Evolutionary conservation across 2,797 vertebrate genomes (phyloP).

Genomic region (Peromyscus aztecus): DNA sequence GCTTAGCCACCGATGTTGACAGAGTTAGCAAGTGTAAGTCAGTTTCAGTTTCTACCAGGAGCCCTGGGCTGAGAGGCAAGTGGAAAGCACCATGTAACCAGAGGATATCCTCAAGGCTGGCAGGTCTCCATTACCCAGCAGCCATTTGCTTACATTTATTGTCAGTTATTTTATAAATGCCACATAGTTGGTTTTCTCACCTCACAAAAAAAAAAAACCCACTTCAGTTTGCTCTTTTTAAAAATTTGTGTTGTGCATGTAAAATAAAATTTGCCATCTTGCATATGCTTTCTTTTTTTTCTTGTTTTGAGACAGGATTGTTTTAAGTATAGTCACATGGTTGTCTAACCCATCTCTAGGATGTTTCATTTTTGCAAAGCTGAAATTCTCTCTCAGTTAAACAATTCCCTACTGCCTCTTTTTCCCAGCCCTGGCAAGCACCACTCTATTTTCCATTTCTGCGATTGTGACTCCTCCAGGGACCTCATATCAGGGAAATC

Average conservation of each 20-base stretch:
- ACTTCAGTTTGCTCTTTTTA: neutral
- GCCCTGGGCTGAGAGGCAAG: neutral
- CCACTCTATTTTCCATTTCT: slow-evolving; percentile 40
- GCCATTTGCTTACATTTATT: neutral
- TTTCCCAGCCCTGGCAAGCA: neutral
- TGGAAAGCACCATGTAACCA: neutral
- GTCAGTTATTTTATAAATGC: slow-evolving; percentile 5
- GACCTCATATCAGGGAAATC: neutral
- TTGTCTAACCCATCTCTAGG: neutral
- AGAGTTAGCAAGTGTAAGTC: neutral
- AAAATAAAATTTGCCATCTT: neutral
- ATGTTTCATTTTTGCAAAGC: neutral
- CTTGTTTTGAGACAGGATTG: neutral
- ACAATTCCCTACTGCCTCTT: neutral
- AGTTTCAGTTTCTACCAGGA: neutral
- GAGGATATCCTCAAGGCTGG: neutral
- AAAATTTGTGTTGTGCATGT: neutral
- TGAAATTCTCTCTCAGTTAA: neutral
- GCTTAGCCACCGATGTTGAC: neutral
- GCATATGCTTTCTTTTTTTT: neutral
- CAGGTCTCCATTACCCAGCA: neutral
- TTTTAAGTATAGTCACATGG: neutral
- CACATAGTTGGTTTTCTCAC: slow-evolving; percentile 2
- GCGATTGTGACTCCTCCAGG: neutral
- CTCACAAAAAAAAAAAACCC: slow-evolving; percentile 1